These are phyloP conservation scores for Sinosuthora webbiana DNA, from an alignment of 2,113 vertebrate species.

Conservation along the genomic window DNA sequence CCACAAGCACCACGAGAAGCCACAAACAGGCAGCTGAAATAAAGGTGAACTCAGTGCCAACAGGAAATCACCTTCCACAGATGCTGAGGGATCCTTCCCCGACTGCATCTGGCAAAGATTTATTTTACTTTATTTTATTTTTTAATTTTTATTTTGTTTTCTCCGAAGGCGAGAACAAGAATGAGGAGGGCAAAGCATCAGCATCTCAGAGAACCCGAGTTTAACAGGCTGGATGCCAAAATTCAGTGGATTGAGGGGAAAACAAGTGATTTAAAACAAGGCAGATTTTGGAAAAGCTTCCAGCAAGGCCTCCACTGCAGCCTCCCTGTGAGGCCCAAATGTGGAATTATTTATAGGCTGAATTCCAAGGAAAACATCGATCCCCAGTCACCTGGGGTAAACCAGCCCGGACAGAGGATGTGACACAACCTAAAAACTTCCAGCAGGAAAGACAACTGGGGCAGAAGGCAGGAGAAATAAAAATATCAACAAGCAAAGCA, in stretches of 20 bases:
- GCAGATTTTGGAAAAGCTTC: neutral
- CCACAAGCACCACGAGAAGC: accelerated
- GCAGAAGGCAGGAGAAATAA: neutral
- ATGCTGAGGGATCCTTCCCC: neutral
- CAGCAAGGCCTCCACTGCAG: neutral
- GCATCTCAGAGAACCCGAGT: neutral
- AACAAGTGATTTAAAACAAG: neutral
- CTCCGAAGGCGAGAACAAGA: neutral
- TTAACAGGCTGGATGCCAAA: neutral
- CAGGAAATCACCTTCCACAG: neutral
- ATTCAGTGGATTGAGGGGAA: neutral
- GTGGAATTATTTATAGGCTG: neutral
- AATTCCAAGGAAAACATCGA: neutral
- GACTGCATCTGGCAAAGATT: neutral
- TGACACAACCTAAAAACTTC: neutral
- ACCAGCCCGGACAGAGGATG: neutral
- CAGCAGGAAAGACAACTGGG: neutral
- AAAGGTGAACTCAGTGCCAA: neutral
- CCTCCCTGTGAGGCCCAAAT: neutral
- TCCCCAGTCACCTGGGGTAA: neutral
- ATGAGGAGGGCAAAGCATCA: neutral
- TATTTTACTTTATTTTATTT: neutral
- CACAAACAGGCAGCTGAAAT: neutral
- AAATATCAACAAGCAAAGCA: neutral
- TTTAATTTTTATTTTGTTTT: no score